phyloP scores from a whole-genome alignment of 2,113 vertebrate species.

The Pseudorectes ferrugineus region DNA sequence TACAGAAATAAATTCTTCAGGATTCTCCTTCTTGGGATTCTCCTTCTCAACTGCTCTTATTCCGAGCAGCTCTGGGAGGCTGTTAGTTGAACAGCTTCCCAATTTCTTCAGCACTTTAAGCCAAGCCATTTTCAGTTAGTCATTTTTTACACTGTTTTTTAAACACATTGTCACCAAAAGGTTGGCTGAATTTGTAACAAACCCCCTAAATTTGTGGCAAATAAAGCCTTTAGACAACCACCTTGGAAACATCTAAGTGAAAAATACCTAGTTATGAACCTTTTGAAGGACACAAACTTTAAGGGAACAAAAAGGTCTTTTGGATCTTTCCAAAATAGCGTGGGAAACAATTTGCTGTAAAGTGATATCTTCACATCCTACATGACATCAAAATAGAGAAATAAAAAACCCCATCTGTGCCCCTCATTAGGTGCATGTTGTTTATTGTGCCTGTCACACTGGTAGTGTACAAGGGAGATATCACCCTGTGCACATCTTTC shows the following conservation, averaged over 20 bases:
- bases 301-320: neutral
- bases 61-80: neutral
- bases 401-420: neutral
- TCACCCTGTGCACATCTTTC: neutral
- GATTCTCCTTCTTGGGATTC: constrained; percentile 11
- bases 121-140: constrained; percentile 4
- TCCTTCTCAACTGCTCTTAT: neutral
- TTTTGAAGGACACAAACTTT: neutral
- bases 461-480: neutral
- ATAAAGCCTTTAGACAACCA: neutral
- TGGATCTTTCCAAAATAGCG: accelerated
- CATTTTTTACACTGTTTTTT: constrained; percentile 16
- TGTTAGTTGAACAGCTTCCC: neutral
- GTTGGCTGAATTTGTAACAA: neutral
- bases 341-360: neutral
- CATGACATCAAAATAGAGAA: neutral
- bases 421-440: neutral
- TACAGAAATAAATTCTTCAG: neutral
- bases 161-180: neutral
- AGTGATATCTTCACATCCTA: neutral
- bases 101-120: constrained; percentile 12
- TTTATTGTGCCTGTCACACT: neutral
- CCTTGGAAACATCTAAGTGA: neutral
- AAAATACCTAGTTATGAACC: neutral
- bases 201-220: neutral